Evolutionary conservation across 2,797 vertebrate species (phyloP).

Genomic region (Odontamblyopus lacepedii): DNA sequence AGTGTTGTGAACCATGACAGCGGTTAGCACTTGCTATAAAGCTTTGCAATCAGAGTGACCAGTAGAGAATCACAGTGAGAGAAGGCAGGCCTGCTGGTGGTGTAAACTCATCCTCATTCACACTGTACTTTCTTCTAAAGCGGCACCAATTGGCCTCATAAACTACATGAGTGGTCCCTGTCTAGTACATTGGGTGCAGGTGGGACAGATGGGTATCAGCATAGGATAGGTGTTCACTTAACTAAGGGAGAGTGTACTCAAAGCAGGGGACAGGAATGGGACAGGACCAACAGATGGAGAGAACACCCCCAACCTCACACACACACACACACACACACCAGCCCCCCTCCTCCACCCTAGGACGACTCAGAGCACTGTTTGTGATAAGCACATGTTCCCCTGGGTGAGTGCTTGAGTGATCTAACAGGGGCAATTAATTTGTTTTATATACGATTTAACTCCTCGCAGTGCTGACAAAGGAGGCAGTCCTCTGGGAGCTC

Average conservation of each 20-base stretch:
- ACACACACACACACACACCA: background rate
- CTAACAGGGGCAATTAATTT: conserved; percentile 81
- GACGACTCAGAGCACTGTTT: conserved; percentile 24
- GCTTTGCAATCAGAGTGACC: conserved; percentile 58
- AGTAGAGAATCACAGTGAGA: conserved; percentile 53
- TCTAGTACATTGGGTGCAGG: conserved; percentile 36
- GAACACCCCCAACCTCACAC: conserved; percentile 15
- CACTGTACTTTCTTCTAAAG: conserved; percentile 49
- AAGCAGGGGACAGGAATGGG: conserved; percentile 54
- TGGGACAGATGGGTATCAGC: conserved; percentile 67
- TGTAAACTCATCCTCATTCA: conserved; percentile 48
- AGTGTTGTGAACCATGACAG: conserved; percentile 41
- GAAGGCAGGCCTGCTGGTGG: conserved; percentile 30
- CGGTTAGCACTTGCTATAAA: conserved; percentile 46
- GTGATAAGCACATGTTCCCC: conserved; percentile 78
- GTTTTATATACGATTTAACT: conserved; percentile 79
- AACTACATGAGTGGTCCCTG: conserved; percentile 58
- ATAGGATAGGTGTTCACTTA: conserved; percentile 39
- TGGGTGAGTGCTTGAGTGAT: conserved; percentile 76
- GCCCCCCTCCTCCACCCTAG: background rate
- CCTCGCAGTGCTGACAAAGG: conserved; percentile 69
- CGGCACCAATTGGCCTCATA: conserved; percentile 56
- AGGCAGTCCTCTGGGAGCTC: conserved; percentile 69
- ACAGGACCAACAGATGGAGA: conserved; percentile 74
- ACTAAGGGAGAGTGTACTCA: conserved; percentile 45